These are phyloP conservation scores for Xylota sylvarum DNA, from an alignment of 2,888 invertebrate genomes.

Conservation along the genomic window DNA sequence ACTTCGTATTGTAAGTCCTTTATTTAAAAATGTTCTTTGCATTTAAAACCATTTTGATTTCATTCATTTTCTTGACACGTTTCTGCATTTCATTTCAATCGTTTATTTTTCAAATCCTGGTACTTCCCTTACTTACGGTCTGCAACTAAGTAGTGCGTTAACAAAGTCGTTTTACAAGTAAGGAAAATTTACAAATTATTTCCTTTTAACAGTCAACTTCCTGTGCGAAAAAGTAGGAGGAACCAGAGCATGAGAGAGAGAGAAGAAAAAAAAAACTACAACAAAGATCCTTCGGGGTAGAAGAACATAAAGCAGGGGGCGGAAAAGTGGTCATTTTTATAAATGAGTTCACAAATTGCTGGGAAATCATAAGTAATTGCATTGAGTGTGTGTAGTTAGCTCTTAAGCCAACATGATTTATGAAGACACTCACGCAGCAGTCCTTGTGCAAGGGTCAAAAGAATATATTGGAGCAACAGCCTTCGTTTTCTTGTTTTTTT, in stretches of 20 bases:
- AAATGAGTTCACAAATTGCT: conserved; percentile 78
- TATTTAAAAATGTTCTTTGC: neutral
- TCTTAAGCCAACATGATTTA: conserved; percentile 77
- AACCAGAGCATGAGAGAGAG: conserved; percentile 7
- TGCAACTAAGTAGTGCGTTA: conserved; percentile 51
- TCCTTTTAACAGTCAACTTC: conserved; percentile 73
- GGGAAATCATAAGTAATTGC: conserved; percentile 78
- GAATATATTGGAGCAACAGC: conserved; percentile 70
- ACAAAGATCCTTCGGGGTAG: conserved; percentile 26
- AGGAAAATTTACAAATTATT: conserved; percentile 67
- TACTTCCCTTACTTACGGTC: neutral
- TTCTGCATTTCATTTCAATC: conserved; percentile 1
- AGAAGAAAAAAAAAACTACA: neutral
- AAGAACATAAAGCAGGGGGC: conserved; percentile 50
- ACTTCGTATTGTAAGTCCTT: too few relatives aligned
- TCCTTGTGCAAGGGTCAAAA: conserved; percentile 75
- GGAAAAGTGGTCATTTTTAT: conserved; percentile 77
- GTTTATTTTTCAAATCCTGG: neutral
- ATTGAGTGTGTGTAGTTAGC: conserved; percentile 77
- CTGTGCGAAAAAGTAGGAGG: conserved; percentile 29
- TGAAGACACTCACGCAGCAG: conserved; percentile 76
- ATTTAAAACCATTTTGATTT: neutral
- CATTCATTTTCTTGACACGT: conserved; percentile 2
- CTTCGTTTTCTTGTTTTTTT: conserved; percentile 52
- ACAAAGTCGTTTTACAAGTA: conserved; percentile 54